Evolutionary conservation across 2,113 vertebrate genomes (phyloP).

Genomic region (Rhinoderma darwinii): DNA sequence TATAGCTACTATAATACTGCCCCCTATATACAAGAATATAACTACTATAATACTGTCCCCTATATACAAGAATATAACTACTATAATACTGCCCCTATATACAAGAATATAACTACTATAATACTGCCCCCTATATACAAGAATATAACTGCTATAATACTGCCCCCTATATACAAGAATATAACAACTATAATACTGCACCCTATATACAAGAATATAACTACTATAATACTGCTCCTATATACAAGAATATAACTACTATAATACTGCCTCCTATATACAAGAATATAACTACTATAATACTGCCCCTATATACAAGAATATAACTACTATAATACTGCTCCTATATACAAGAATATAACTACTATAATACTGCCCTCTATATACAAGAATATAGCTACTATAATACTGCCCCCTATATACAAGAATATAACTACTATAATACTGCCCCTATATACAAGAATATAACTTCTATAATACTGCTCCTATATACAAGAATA

Average conservation of each 20-base stretch:
- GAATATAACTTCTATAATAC: neutral
- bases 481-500: neutral
- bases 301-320: neutral
- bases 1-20: slow-evolving; percentile 11
- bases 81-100: neutral
- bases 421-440: neutral
- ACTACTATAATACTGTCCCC: neutral
- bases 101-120: slow-evolving; percentile 8
- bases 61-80: slow-evolving; percentile 1
- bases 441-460: neutral
- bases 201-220: no score
- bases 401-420: neutral
- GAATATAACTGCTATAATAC: neutral
- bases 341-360: slow-evolving; percentile 2
- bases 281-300: slow-evolving; percentile 1
- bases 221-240: no score
- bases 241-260: neutral
- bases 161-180: no score
- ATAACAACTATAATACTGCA: neutral
- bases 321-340: slow-evolving; percentile 10
- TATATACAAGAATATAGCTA: neutral
- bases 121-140: neutral
- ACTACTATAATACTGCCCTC: neutral
- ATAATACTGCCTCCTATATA: slow-evolving; percentile 5
- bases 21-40: neutral